Evolutionary conservation across 2,113 vertebrate species (phyloP).

Genomic region (Hyla sarda): DNA sequence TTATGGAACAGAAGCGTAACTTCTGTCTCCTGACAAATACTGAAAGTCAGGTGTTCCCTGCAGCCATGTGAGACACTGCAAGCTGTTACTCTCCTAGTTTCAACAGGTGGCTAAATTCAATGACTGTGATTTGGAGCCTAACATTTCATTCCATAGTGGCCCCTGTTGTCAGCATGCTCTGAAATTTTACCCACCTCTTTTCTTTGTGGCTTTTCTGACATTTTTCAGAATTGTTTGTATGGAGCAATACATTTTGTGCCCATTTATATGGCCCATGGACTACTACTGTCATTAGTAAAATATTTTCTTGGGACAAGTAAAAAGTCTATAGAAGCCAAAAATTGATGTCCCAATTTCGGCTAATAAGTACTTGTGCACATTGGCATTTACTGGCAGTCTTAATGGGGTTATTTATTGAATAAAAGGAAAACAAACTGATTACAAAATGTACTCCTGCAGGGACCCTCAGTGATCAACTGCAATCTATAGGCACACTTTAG

Average conservation of each 20-base stretch:
- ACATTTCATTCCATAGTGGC: conserved; percentile 1
- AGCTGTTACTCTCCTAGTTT: conserved; percentile 37
- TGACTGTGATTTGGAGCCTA: neutral
- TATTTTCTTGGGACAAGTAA: neutral
- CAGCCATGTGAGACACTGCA: conserved; percentile 46
- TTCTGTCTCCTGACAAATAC: conserved; percentile 41
- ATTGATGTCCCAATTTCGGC: no score
- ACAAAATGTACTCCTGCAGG: no score
- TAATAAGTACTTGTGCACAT: no score
- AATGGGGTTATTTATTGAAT: no score
- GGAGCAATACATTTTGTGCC: neutral
- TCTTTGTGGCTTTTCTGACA: neutral
- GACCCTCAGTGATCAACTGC: no score
- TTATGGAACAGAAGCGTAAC: conserved; percentile 57
- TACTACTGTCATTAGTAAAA: neutral
- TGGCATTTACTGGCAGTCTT: no score
- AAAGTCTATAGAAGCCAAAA: neutral
- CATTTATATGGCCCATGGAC: no score
- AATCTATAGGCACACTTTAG: no score
- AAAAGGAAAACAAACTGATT: no score
- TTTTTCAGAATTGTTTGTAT: neutral
- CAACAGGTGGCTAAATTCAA: conserved; percentile 51
- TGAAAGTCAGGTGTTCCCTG: conserved; percentile 51
- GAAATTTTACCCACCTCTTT: neutral
- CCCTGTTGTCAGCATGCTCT: conserved; percentile 14